Conservation (phyloP, 92 coral and sea anemone species). For the Paragorgia papillata region DNA sequence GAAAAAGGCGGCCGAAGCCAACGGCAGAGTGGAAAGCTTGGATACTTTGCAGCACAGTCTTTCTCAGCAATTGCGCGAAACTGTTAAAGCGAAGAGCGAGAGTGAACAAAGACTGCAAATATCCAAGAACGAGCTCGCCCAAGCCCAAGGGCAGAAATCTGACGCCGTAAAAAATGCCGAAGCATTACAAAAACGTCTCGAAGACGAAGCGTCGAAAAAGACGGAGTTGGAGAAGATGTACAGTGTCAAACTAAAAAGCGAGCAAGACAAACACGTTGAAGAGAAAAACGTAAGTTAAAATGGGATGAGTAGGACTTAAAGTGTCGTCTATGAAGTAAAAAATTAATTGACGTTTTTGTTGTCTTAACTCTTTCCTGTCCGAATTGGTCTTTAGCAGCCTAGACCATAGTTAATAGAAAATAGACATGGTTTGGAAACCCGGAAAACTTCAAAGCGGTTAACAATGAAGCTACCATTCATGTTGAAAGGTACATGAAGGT, state of each 20-base stretch:
- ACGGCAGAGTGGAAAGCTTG: constrained; percentile 76
- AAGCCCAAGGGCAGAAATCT: constrained; percentile 17
- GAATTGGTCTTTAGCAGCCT: too few relatives aligned
- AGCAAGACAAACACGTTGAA: constrained; percentile 59
- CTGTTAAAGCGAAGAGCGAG: constrained; percentile 36
- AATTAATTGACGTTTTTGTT: too few relatives aligned
- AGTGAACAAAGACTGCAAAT: constrained; percentile 18
- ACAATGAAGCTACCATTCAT: too few relatives aligned
- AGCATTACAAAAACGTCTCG: constrained; percentile 67
- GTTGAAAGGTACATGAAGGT: too few relatives aligned
- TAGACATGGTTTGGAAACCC: too few relatives aligned
- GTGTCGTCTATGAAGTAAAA: too few relatives aligned
- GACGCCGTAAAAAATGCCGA: constrained; percentile 15
- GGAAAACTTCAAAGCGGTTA: too few relatives aligned
- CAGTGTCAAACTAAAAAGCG: constrained; percentile 67
- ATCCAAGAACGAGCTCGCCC: constrained; percentile 2
- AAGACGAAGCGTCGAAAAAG: constrained; percentile 76
- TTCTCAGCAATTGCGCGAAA: constrained; percentile 52
- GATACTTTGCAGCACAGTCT: constrained; percentile 70
- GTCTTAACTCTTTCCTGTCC: too few relatives aligned
- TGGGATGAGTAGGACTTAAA: too few relatives aligned
- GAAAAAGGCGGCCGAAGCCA: constrained; percentile 81
- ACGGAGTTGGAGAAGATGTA: constrained; percentile 75
- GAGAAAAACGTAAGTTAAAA: constrained; percentile 84
- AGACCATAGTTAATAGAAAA: too few relatives aligned